phyloP scores from a whole-genome alignment of 2,888 invertebrate genomes.

The Acleris emargana region DNA sequence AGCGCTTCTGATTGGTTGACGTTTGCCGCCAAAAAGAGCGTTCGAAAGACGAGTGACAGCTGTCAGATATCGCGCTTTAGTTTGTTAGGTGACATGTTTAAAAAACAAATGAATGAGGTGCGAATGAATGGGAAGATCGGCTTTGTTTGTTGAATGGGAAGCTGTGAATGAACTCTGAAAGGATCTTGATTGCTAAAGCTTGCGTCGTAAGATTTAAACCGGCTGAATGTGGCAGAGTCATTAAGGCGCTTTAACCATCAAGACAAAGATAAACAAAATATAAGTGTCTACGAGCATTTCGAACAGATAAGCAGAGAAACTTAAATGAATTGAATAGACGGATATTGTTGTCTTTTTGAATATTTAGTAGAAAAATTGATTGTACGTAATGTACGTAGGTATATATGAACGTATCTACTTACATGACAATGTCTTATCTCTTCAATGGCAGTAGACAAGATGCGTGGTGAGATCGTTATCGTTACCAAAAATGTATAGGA shows the following conservation, averaged over 20 bases:
- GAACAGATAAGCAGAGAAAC: no score
- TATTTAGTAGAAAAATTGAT: no score
- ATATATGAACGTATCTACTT: no score
- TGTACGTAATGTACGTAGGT: no score
- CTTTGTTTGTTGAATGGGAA: constrained; percentile 26
- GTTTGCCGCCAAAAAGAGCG: constrained; percentile 62
- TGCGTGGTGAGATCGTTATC: no score
- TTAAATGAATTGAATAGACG: no score
- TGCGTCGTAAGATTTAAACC: constrained; percentile 7
- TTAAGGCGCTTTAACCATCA: neutral
- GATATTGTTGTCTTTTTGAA: no score
- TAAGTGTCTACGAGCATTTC: no score
- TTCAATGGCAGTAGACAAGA: no score
- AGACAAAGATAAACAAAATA: no score
- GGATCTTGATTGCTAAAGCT: constrained; percentile 23
- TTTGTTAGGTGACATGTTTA: constrained; percentile 68
- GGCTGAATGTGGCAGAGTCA: constrained; percentile 6
- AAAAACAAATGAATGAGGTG: constrained; percentile 51
- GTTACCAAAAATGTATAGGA: no score
- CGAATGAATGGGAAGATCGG: constrained; percentile 34
- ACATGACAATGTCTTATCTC: no score
- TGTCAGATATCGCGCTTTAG: constrained; percentile 64
- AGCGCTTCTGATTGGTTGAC: constrained; percentile 72
- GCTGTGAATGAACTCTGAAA: constrained; percentile 19
- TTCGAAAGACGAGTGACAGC: constrained; percentile 66